Percentiles rank a stretch among this genome's conserved stretches.
Evolutionary conservation across 2,113 vertebrate genomes (phyloP).

Genomic region (Plecturocebus donacophilus): DNA sequence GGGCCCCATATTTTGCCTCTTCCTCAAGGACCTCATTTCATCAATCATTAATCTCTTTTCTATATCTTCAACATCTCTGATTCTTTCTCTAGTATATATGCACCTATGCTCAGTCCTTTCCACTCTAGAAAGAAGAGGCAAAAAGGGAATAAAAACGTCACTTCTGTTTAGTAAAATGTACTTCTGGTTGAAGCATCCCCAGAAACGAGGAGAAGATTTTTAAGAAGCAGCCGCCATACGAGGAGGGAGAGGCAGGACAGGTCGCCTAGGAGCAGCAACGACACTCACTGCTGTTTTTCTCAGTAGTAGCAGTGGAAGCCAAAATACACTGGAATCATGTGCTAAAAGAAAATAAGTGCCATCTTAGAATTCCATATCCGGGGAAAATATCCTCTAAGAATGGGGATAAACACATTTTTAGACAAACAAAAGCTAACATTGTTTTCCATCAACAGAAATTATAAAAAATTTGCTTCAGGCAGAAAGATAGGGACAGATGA

Average conservation of each 20-base stretch:
- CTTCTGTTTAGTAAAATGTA: neutral
- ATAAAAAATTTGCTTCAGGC: neutral
- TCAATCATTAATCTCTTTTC: neutral
- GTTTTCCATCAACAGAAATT: neutral
- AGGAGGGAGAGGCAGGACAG: neutral
- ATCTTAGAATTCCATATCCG: neutral
- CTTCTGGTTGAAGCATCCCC: neutral
- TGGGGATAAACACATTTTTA: neutral
- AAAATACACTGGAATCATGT: neutral
- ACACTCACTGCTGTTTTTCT: neutral
- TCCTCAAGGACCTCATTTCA: neutral
- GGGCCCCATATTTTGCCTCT: neutral
- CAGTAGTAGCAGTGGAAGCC: neutral
- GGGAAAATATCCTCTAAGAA: neutral
- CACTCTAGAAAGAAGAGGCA: neutral
- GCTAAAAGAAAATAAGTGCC: neutral
- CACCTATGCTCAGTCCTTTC: neutral
- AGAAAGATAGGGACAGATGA: neutral
- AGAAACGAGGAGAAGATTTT: neutral
- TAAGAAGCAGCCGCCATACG: neutral
- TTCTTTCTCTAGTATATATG: neutral
- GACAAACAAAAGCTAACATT: neutral
- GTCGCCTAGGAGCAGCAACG: neutral
- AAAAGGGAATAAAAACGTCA: neutral
- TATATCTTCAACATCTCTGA: neutral